Base-by-base conservation (phyloP, 2,888 invertebrate genomes). In the Cheilosia impressa region DNA sequence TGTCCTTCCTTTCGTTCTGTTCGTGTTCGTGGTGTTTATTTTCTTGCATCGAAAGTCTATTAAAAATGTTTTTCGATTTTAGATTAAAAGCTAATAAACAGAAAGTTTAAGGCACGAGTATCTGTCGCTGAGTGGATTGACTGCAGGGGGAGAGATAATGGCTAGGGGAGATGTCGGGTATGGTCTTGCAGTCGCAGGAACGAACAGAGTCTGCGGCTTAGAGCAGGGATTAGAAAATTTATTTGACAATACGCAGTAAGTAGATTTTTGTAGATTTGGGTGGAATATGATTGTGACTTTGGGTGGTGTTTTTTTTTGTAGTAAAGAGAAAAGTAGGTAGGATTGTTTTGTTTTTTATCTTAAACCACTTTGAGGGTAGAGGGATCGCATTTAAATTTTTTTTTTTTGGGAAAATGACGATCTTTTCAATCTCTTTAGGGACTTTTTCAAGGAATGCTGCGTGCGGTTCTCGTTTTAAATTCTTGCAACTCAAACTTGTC, bases 81-180 rank as follows among this genome's bases (percentile, higher is more conserved):
- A 80, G 85, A 85, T 85, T 85, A 80, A 85, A 81, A 85, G 72
- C 81, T 85, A 81, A 81, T 85, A 85, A 81, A 81, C 34, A 57
- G 80, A 77, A 81, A 77, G 85, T 85, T 85, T 76, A 81, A 85
- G 75, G 62, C n/a, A n/a, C n/a, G n/a, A n/a, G n/a, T 72, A 38
- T 38, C 38, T 38, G 50, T 50, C 47, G 73, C 22, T 62, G 65
- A 62, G 71, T 76, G 75, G 71, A 85, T 72, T 76, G 71, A 68
- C 55, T 80, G 52, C 19, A 53, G 57, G 52, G 55, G 45, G 65
- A 52, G 50, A 60, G 50, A 66, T 69, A 79, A 65, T 55, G 68
- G 34, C 2, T 22, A 15, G 31, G 10, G 47, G n/a, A 47, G 43
- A 58, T 60, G 43, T n/a, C 17, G 31, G 58, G 34, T 3, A 3